phyloP scores from a whole-genome alignment of 2,113 vertebrate species.

The Emydura subglobosa region DNA sequence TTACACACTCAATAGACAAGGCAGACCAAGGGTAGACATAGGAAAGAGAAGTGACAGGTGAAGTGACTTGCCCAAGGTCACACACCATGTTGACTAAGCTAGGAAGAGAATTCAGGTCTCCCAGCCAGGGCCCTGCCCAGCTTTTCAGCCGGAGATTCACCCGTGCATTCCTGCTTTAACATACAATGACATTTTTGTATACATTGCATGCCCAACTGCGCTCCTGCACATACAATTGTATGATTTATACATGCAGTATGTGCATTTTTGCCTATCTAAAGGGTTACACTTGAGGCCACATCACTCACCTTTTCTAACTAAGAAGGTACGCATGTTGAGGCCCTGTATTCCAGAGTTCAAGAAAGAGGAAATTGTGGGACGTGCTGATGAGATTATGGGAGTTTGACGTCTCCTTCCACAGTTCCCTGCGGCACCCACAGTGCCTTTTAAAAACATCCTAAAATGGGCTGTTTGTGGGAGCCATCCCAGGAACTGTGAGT shows the following conservation, averaged over 20 bases:
- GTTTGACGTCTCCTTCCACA: neutral
- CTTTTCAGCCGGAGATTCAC: neutral
- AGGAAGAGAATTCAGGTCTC: neutral
- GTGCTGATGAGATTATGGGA: neutral
- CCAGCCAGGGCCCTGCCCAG: neutral
- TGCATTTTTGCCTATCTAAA: neutral
- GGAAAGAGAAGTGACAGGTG: neutral
- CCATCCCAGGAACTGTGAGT: neutral
- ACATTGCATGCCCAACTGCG: neutral
- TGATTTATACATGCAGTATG: neutral
- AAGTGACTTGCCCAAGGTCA: neutral
- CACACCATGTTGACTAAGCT: neutral
- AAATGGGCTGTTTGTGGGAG: neutral
- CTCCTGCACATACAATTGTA: neutral
- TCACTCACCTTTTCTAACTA: neutral
- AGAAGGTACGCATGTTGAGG: neutral
- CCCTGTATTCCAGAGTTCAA: neutral
- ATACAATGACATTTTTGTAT: accelerated
- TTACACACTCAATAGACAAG: neutral
- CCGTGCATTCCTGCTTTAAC: neutral
- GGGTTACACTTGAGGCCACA: neutral
- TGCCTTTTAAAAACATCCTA: neutral
- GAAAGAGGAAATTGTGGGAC: too few species aligned
- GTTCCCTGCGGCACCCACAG: neutral
- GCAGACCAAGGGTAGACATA: neutral